Evolutionary conservation across 2,797 vertebrate genomes (phyloP), one percentile per base, ranked within the genome.

Genomic region (Cossypha polioptera): DNA sequence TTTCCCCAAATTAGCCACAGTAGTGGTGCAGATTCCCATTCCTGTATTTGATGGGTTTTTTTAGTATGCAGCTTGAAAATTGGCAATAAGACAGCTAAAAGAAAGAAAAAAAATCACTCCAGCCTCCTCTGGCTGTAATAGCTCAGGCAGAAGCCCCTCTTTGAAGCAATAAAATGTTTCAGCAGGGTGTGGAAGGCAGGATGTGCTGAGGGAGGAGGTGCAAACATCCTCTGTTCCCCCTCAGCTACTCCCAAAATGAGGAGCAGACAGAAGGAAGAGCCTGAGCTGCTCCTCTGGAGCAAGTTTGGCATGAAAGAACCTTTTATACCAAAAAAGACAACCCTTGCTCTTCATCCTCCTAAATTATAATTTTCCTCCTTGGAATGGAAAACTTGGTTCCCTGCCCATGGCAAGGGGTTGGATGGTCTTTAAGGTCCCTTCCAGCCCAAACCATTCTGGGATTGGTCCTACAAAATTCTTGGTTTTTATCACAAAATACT

Each of bases 71-170:
- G 55, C 38, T 67, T 65, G 58, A 76, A 73, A 86, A 28, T 9
- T 2, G 0, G 33, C 38, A 66, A 19, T 18, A 51, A 91, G 40
- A 47, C 15, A 72, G n/a, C 17, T 69, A 42, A 85, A 93, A 90
- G 29, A 13, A 19, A 79, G 51, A 2, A 11, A 51, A 51, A 55
- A 29, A 8, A 11, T 7, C 48, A 35, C 22, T 88, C 9, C 43
- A 29, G 48, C 33, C 87, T 96, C 48, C 55, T 84, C 58, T 90
- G 83, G 74, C 55, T 92, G 17, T 36, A 54, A 31, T 13, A 74
- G 38, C 45, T 26, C 6, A 81, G 55, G 77, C 59, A 74, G 58
- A 91, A 19, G 82, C 47, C 13, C n/a, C 33, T 79, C 53, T 81
- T 16, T 58, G 71, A 88, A 75, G 71, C 16, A 68, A 38, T 26